Evolutionary conservation across 2,113 vertebrate species (phyloP).

Genomic region (Thalassarche chlororhynchos): DNA sequence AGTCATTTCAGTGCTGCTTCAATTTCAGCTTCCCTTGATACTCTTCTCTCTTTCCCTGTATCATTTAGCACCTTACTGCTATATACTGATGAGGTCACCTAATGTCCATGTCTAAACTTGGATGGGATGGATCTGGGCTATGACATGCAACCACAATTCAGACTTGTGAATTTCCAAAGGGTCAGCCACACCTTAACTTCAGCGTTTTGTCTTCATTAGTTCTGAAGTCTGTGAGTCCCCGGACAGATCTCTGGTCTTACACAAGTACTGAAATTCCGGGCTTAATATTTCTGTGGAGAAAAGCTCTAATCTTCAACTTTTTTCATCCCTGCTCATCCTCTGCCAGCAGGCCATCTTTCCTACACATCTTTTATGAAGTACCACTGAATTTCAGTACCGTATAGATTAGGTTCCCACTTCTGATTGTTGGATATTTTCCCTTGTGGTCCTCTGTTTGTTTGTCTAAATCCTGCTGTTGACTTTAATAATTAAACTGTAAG

Average conservation of each 20-base stretch:
- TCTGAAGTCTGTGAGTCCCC: background rate
- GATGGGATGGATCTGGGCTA: background rate
- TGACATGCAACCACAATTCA: background rate
- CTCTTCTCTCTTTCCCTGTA: background rate
- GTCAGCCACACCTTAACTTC: background rate
- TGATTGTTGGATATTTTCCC: background rate
- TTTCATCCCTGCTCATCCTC: background rate
- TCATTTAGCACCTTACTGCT: background rate
- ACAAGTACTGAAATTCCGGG: background rate
- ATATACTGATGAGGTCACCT: background rate
- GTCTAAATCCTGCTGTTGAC: background rate
- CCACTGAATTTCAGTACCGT: background rate
- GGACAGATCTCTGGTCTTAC: background rate
- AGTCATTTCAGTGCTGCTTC: background rate
- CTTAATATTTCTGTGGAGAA: background rate
- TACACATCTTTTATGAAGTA: background rate
- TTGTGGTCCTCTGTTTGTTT: background rate
- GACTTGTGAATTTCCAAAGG: background rate
- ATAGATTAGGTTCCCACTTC: background rate
- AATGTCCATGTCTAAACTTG: background rate
- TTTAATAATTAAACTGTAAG: background rate
- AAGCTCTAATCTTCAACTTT: background rate
- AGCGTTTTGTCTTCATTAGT: conserved; percentile 6
- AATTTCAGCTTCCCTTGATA: background rate
- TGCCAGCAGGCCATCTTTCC: background rate